Evolutionary conservation across 2,888 invertebrate genomes (phyloP).

Genomic region (Microchrysa polita): DNA sequence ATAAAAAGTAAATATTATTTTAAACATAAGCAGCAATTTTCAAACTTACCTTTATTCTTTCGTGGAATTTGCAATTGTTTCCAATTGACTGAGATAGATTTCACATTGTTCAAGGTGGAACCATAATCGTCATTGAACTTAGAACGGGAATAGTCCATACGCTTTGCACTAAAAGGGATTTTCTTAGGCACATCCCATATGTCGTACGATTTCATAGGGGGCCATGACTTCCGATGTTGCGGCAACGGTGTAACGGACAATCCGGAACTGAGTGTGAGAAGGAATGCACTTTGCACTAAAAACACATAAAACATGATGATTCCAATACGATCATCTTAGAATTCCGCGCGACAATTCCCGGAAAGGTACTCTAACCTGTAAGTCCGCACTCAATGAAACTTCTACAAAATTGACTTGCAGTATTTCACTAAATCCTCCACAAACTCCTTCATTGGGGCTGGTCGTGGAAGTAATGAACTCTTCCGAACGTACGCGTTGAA

Average conservation of each 20-base stretch:
- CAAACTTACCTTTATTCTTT: background rate
- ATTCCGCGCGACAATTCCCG: background rate
- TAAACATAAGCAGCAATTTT: too few species aligned
- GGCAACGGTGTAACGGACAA: background rate
- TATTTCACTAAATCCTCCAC: background rate
- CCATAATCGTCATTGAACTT: too few species aligned
- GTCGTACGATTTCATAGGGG: conserved; percentile 60
- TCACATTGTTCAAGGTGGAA: too few species aligned
- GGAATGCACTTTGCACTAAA: conserved; percentile 24
- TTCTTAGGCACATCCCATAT: conserved; percentile 57
- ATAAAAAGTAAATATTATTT: too few species aligned
- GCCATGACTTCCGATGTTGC: conserved; percentile 54
- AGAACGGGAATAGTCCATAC: too few species aligned
- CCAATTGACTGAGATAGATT: background rate
- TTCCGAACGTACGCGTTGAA: too few species aligned
- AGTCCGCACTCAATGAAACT: background rate
- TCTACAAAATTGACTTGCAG: background rate
- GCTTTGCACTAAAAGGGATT: too few species aligned
- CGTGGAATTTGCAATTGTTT: background rate
- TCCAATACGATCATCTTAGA: background rate
- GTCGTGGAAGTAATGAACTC: too few species aligned
- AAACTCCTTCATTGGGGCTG: too few species aligned
- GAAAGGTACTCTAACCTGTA: background rate
- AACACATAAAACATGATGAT: conserved; percentile 23
- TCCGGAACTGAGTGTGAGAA: background rate